A percentile compares a stretch with the other conserved stretches of the same genome.
Conservation (phyloP, 2,797 vertebrate species). For the Salmo trutta region DNA sequence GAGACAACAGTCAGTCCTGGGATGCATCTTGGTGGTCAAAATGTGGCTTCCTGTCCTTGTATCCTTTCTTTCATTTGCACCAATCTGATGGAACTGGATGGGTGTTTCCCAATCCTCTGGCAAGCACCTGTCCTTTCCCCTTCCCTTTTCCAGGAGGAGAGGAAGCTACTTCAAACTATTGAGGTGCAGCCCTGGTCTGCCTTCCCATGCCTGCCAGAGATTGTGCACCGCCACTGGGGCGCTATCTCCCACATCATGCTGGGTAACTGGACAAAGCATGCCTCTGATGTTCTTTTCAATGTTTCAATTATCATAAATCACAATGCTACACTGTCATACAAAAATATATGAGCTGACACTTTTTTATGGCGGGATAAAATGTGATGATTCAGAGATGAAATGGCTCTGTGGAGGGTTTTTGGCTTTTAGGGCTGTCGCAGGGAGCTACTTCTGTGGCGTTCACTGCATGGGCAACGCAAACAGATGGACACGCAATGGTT, state of each 20-base stretch:
- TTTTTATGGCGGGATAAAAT: slow-evolving; percentile 46
- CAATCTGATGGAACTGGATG: background rate
- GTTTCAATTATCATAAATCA: slow-evolving; percentile 50
- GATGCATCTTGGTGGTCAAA: background rate
- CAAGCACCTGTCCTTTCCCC: background rate
- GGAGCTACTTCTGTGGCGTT: slow-evolving; percentile 34
- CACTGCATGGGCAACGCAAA: slow-evolving; percentile 3
- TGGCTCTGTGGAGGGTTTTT: slow-evolving; percentile 37
- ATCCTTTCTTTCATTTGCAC: background rate
- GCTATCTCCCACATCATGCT: background rate
- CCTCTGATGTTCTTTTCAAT: slow-evolving; percentile 24
- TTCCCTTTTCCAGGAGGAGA: background rate
- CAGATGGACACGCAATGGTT: slow-evolving; percentile 30
- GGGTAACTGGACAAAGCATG: background rate
- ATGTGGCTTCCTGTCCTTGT: background rate
- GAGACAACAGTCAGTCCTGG: background rate
- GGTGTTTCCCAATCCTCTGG: background rate
- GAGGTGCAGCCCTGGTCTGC: background rate
- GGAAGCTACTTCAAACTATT: background rate
- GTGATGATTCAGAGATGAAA: slow-evolving; percentile 36
- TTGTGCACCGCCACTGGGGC: background rate
- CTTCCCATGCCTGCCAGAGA: background rate
- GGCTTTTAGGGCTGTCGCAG: slow-evolving; percentile 39
- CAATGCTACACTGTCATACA: slow-evolving; percentile 37
- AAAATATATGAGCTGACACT: slow-evolving; percentile 44